phyloP scores from a whole-genome alignment of 2,888 invertebrate genomes.

The Cheilosia grossa region DNA sequence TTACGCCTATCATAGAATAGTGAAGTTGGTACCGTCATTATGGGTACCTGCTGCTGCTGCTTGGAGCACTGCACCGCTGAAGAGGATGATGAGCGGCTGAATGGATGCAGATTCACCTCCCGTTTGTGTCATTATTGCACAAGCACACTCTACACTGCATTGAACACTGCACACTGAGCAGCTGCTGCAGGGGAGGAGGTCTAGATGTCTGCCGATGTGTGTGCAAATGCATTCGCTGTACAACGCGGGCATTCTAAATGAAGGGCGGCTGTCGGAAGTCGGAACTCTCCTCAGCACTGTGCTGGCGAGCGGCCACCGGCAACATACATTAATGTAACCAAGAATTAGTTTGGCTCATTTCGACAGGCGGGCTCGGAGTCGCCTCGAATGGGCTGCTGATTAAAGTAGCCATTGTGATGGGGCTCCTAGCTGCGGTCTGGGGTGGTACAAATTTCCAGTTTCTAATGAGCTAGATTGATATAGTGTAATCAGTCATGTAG shows the following conservation, averaged over 20 bases:
- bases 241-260: conserved; percentile 40
- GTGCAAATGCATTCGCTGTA: conserved; percentile 11
- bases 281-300: neutral
- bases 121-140: conserved; percentile 59
- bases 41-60: conserved; percentile 29
- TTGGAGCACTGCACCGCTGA: conserved; percentile 25
- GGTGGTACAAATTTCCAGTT: too few relatives aligned
- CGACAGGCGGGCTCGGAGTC: neutral
- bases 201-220: conserved; percentile 14
- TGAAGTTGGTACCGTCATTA: conserved; percentile 39
- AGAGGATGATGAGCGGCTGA: conserved; percentile 46
- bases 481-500: too few relatives aligned
- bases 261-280: conserved; percentile 15
- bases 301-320: neutral
- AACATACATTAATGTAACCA: conserved; percentile 20
- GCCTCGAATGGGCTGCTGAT: neutral
- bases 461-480: too few relatives aligned
- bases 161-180: conserved; percentile 4
- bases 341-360: conserved; percentile 35
- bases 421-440: neutral
- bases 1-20: conserved; percentile 65
- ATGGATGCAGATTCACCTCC: conserved; percentile 24
- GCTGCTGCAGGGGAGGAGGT: conserved; percentile 42
- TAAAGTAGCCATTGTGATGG: neutral
- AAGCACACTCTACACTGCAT: neutral